phyloP scores from a whole-genome alignment of 2,888 invertebrate genomes.

The Sinelater perroti region DNA sequence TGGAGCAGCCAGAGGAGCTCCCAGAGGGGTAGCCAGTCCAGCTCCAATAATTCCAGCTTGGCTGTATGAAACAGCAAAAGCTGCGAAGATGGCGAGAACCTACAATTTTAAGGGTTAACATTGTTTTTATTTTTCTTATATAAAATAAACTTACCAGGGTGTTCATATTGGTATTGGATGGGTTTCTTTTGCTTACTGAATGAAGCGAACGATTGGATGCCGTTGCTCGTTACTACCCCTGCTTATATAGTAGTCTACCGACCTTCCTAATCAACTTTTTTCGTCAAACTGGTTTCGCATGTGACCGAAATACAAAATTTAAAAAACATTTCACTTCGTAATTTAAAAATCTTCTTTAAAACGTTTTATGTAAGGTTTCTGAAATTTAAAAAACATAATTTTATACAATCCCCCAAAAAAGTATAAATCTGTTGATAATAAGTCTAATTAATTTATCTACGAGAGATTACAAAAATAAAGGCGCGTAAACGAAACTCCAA shows the following conservation, averaged over 20 bases:
- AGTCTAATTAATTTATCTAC: no score
- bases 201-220: slow-evolving; percentile 25
- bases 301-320: no score
- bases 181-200: slow-evolving; percentile 16
- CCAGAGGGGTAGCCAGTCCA: slow-evolving; percentile 7
- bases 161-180: slow-evolving; percentile 24
- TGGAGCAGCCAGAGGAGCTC: slow-evolving; percentile 1
- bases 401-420: no score
- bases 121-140: not conserved
- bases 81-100: slow-evolving; percentile 17
- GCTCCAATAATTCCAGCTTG: slow-evolving; percentile 30
- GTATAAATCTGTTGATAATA: no score
- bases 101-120: slow-evolving; percentile 1
- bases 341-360: no score
- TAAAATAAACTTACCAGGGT: slow-evolving; percentile 20
- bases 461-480: no score
- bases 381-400: no score
- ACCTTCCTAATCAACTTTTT: slow-evolving; percentile 22
- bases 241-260: slow-evolving; percentile 28
- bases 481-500: slow-evolving; percentile 3
- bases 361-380: no score
- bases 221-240: slow-evolving; percentile 11
- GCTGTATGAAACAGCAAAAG: slow-evolving; percentile 25
- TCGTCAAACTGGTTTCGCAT: slow-evolving; percentile 17
- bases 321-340: no score